Base-by-base conservation (phyloP, 2,797 vertebrate species). In the Kryptolebias ocellatus region DNA sequence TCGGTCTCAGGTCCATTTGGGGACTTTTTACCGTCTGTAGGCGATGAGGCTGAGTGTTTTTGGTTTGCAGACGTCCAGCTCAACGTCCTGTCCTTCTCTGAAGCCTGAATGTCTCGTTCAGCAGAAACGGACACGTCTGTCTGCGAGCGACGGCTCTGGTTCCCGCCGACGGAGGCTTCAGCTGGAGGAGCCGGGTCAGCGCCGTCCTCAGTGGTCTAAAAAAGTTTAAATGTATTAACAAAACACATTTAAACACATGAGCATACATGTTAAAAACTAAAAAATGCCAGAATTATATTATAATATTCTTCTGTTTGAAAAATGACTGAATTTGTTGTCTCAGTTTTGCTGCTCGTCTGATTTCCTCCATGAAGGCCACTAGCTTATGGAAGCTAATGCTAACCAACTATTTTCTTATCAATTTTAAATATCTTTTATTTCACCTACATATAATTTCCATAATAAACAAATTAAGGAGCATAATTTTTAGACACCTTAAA, bases 191-290 rank as follows among this genome's bases (percentile, higher is more conserved):
- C 15, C 0, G 37, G 24, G 12, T 52, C 34, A 2, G 27, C 34
- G 10, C 8, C 4, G 0, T 70, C 49, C 63, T 50, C 20, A 34
- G 24, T n/a, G 6, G 15, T 66, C 79, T 84, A 73, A 54, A 67
- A 72, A 44, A 28, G 24, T 27, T 59, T 27, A 12, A 0, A n/a
- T 28, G 1, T 58, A 7, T 42, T 56, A 10, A 16, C 24, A 28
- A 28, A 58, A 28, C 24, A 45, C 20, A 12, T 17, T 45, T 6
- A 28, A n/a, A 10, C 9, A n/a, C 15, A 29, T 1, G 31, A n/a
- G 34, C 20, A 0, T 2, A 42, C 10, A 42, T 4, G 20, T 5
- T 6, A 27, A 42, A 39, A 24, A 39, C 6, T 20, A 10, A 10
- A 8, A 20, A 18, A 8, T 50, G 31, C 20, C 7, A n/a, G 5